A percentile compares a stretch with the other conserved stretches of the same genome.
phyloP scores from a whole-genome alignment of 2,797 vertebrate genomes.

The Leptatherina wallacei region DNA sequence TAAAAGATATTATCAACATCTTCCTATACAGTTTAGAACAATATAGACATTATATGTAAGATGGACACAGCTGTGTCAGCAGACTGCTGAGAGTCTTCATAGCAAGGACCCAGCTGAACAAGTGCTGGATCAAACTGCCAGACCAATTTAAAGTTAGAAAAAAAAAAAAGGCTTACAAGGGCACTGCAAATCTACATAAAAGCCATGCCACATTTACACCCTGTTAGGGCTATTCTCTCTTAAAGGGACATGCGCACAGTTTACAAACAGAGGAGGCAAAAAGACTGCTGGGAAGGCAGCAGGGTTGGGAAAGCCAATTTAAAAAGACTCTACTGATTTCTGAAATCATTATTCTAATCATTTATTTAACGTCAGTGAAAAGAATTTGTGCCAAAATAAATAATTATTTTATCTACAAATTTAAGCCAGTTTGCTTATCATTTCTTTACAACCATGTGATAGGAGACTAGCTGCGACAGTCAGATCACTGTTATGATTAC shows the following conservation, averaged over 20 bases:
- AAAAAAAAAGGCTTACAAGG: slow-evolving; percentile 69
- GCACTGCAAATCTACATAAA: slow-evolving; percentile 77
- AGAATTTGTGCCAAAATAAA: slow-evolving; percentile 7
- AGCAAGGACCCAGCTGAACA: slow-evolving; percentile 47
- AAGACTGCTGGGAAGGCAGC: slow-evolving; percentile 72
- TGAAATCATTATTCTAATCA: slow-evolving; percentile 5
- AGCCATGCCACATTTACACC: slow-evolving; percentile 81
- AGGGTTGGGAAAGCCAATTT: slow-evolving; percentile 67
- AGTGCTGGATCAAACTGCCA: slow-evolving; percentile 59
- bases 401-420: slow-evolving; percentile 33
- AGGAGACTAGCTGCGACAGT: slow-evolving; percentile 31
- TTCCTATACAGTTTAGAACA: slow-evolving; percentile 59
- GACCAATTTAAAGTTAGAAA: slow-evolving; percentile 49
- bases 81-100: slow-evolving; percentile 62
- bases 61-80: slow-evolving; percentile 61
- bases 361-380: not conserved
- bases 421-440: not conserved
- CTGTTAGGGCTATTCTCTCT: slow-evolving; percentile 74
- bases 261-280: slow-evolving; percentile 80
- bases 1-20: slow-evolving; percentile 48
- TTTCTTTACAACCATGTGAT: slow-evolving; percentile 11
- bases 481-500: slow-evolving; percentile 30
- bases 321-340: slow-evolving; percentile 29
- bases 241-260: slow-evolving; percentile 88
- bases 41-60: slow-evolving; percentile 53